These are phyloP conservation scores for Drosophila villosipedis DNA, from an alignment of 2,888 invertebrate genomes.

Conservation along the genomic window DNA sequence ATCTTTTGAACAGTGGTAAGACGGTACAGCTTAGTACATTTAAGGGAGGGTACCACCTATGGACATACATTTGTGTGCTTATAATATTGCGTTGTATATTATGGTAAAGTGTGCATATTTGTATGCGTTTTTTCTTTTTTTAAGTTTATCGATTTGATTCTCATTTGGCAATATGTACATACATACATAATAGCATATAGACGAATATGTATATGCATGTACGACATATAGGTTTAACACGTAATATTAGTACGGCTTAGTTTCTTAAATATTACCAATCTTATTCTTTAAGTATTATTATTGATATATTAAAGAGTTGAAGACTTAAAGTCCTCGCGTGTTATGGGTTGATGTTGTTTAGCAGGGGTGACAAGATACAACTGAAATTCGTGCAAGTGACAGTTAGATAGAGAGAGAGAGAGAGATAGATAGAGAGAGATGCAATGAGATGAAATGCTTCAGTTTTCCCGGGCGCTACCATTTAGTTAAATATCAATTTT, in stretches of 20 bases:
- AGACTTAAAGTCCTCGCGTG: slow-evolving; percentile 30
- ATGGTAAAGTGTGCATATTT: slow-evolving; percentile 8
- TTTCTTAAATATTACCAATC: slow-evolving; percentile 29
- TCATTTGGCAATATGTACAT: slow-evolving; percentile 21
- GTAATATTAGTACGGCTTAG: slow-evolving; percentile 18
- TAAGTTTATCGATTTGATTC: slow-evolving; percentile 15
- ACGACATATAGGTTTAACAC: slow-evolving; percentile 41
- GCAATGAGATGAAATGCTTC: slow-evolving; percentile 11
- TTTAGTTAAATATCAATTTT: slow-evolving; percentile 80
- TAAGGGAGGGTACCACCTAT: neutral
- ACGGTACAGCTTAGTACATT: slow-evolving; percentile 15
- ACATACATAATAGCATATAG: slow-evolving; percentile 9
- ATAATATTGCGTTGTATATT: slow-evolving; percentile 15
- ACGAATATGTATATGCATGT: slow-evolving; percentile 32
- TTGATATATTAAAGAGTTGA: slow-evolving; percentile 34
- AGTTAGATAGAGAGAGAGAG: neutral
- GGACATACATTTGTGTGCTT: slow-evolving; percentile 15
- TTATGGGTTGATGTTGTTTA: slow-evolving; percentile 5
- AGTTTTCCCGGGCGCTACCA: slow-evolving; percentile 10
- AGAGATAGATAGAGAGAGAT: neutral
- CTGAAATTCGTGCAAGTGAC: slow-evolving; percentile 25
- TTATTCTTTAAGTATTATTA: slow-evolving; percentile 28
- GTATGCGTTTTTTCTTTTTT: slow-evolving; percentile 7
- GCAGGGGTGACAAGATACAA: slow-evolving; percentile 23
- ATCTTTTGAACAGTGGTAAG: slow-evolving; percentile 14